Base-by-base conservation (phyloP, 2,797 vertebrate species). In the Epinephelus coioides region DNA sequence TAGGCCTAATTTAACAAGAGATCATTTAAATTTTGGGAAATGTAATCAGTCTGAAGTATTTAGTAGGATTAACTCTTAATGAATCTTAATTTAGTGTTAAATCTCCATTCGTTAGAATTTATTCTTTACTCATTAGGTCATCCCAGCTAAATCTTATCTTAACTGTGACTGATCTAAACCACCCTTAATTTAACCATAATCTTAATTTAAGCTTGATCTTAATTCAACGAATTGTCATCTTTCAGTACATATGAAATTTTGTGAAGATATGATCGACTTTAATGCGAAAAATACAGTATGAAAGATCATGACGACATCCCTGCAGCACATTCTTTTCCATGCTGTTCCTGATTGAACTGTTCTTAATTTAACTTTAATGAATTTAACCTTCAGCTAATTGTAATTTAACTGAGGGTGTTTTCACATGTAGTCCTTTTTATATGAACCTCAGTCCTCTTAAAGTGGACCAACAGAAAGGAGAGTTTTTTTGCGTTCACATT, bases 21-120 rank as follows among this genome's bases (percentile, higher is more conserved):
- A 34, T 72, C 14, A 60, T 46, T 38, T 69, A 1, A 65, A 60
- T 54, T 44, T 25, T 40, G 30, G 9, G 50, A 63, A 34, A 54
- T 3, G 12, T 49, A 27, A 70, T 81, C 65, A n/a, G 57, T 60
- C 61, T 53, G 4, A 64, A 74, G 25, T 30, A 19, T 70, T 44
- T 19, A 59, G 12, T 38, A 34, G 60, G 10, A 68, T 57, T 14
- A 60, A n/a, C 18, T 47, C 40, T 15, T 44, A 51, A 23, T 38
- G 1, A 25, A 14, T 25, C 25, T 54, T 23, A 30, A 60, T 25
- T 15, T 34, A 34, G 43, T 56, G 15, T 53, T 38, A 7, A 43
- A 56, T 67, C 17, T 62, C 40, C 27, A n/a, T 21, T 23, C 15
- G 25, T 44, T 51, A 19, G 0, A 11, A 43, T 47, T 34, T 17